Evolutionary conservation across 2,888 invertebrate species (phyloP).

Genomic region (Rhyacophila evoluta): DNA sequence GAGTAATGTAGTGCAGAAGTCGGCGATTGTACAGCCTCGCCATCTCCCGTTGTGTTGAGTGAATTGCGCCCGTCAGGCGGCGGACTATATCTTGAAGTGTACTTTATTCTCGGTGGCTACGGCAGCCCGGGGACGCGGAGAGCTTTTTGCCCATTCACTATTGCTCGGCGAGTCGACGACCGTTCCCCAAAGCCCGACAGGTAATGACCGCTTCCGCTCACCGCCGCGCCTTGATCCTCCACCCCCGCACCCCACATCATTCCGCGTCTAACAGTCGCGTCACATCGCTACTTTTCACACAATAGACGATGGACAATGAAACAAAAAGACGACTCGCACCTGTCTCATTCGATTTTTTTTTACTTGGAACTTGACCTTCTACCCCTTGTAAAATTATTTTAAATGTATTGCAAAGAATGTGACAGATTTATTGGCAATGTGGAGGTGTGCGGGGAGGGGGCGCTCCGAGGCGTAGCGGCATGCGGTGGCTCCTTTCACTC

Average conservation of each 20-base stretch:
- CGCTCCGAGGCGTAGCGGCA: background rate
- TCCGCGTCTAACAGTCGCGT: no score
- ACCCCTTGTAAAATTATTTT: no score
- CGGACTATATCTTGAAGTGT: slow-evolving; percentile 53
- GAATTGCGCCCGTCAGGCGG: slow-evolving; percentile 41
- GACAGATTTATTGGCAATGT: no score
- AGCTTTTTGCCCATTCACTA: slow-evolving; percentile 74
- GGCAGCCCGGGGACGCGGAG: slow-evolving; percentile 73
- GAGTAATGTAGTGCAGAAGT: slow-evolving; percentile 52
- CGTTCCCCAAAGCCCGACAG: slow-evolving; percentile 67
- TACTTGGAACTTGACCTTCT: no score
- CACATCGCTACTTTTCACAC: no score
- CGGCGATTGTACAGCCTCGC: slow-evolving; percentile 46
- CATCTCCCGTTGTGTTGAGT: slow-evolving; percentile 25
- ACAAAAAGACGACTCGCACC: no score
- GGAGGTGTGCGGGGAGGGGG: slow-evolving; percentile 10
- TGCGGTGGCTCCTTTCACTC: background rate
- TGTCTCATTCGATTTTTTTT: no score
- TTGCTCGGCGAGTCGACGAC: slow-evolving; percentile 74
- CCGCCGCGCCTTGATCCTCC: slow-evolving; percentile 40
- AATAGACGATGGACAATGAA: no score
- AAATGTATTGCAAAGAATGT: no score
- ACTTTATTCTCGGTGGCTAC: slow-evolving; percentile 68
- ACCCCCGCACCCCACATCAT: slow-evolving; percentile 9
- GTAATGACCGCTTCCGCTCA: slow-evolving; percentile 51